Evolutionary conservation across 2,113 vertebrate genomes (phyloP).

Genomic region (Sarotherodon lohbergeri): DNA sequence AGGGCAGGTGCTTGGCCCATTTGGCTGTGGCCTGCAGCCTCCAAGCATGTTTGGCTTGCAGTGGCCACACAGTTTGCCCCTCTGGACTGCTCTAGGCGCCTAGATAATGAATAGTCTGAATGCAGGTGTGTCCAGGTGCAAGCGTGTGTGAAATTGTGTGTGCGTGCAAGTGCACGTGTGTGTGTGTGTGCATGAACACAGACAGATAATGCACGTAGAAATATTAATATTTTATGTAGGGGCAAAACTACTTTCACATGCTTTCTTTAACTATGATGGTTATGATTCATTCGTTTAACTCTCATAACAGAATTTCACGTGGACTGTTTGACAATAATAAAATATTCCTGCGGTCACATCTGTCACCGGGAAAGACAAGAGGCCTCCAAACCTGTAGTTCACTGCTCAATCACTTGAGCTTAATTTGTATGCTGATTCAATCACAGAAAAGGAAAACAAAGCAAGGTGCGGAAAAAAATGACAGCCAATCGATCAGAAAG

Average conservation of each 20-base stretch:
- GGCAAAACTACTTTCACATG: not conserved
- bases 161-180: not conserved
- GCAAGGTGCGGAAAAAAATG: conserved; percentile 29
- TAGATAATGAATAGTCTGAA: conserved; percentile 65
- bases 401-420: conserved; percentile 35
- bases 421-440: conserved; percentile 49
- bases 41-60: conserved; percentile 59
- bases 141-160: not conserved
- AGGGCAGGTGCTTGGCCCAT: conserved; percentile 64
- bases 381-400: conserved; percentile 3
- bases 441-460: conserved; percentile 42
- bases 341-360: conserved; percentile 15
- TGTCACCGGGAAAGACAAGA: conserved; percentile 18
- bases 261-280: not conserved
- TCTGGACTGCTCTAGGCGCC: conserved; percentile 63
- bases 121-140: conserved; percentile 18
- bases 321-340: not conserved
- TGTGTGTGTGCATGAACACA: not conserved
- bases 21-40: conserved; percentile 63
- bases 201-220: not conserved
- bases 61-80: conserved; percentile 60
- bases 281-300: not conserved
- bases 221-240: not conserved
- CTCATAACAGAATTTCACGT: not conserved
- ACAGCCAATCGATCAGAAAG: conserved; percentile 25